These are phyloP conservation scores for Molanna angustata DNA, from an alignment of 2,888 invertebrate species.

Conservation along the genomic window DNA sequence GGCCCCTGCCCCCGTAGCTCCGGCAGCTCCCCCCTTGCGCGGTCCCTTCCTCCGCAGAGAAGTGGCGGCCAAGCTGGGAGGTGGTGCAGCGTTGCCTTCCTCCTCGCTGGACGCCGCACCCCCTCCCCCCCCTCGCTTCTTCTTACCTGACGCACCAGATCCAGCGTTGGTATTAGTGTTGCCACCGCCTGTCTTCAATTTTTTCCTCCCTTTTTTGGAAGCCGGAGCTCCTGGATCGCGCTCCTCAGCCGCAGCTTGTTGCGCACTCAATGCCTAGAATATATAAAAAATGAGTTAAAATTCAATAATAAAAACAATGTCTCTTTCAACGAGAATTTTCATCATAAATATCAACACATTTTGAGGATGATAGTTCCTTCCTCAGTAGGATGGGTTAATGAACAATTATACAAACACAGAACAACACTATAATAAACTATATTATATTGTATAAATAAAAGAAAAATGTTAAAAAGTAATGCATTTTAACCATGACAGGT, in stretches of 20 bases:
- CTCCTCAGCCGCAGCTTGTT: conserved; percentile 49
- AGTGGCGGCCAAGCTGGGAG: conserved; percentile 36
- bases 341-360: too few species aligned
- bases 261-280: conserved; percentile 39
- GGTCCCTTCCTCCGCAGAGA: conserved; percentile 52
- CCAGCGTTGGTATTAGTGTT: conserved; percentile 38
- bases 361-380: too few species aligned
- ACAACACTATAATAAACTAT: too few species aligned
- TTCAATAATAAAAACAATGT: too few species aligned
- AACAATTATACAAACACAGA: too few species aligned
- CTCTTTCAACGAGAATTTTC: too few species aligned
- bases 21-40: conserved; percentile 35
- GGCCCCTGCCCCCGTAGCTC: conserved; percentile 19
- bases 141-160: conserved; percentile 46
- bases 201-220: conserved; percentile 53
- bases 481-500: too few species aligned
- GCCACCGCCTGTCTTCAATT: conserved; percentile 46
- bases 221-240: conserved; percentile 47
- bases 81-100: conserved; percentile 37
- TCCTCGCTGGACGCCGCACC: conserved; percentile 49
- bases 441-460: too few species aligned
- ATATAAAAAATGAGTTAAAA: too few species aligned
- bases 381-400: too few species aligned
- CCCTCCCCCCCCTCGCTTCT: conserved; percentile 42
- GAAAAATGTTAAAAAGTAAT: too few species aligned